phyloP scores from a whole-genome alignment of 2,888 invertebrate species.

The Orthonychiurus folsomi region DNA sequence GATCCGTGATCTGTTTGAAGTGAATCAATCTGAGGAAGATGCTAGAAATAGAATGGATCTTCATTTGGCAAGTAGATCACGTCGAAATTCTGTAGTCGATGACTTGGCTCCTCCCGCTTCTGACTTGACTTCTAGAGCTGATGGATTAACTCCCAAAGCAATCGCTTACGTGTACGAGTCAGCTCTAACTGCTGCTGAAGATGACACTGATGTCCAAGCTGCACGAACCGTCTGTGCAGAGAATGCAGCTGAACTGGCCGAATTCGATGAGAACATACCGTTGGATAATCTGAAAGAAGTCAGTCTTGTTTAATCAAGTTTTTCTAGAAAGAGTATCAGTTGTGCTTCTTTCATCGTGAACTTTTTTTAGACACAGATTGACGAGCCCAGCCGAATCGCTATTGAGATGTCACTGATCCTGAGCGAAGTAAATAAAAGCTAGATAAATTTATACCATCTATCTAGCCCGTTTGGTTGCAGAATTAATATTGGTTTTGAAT shows the following conservation, averaged over 20 bases:
- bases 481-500: background rate
- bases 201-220: constrained; percentile 87
- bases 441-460: too few relatives aligned
- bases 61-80: too few relatives aligned
- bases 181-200: constrained; percentile 85
- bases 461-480: background rate
- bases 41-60: constrained; percentile 53
- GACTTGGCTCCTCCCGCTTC: too few relatives aligned
- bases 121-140: background rate
- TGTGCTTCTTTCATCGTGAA: too few relatives aligned
- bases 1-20: constrained; percentile 83
- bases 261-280: constrained; percentile 91
- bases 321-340: too few relatives aligned
- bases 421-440: constrained; percentile 23
- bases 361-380: constrained; percentile 13
- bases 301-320: too few relatives aligned
- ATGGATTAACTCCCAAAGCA: constrained; percentile 6
- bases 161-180: constrained; percentile 52
- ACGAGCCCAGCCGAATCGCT: constrained; percentile 18
- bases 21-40: constrained; percentile 56
- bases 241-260: constrained; percentile 78
- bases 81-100: too few relatives aligned
- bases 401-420: constrained; percentile 21
- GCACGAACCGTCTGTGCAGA: constrained; percentile 82
- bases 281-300: constrained; percentile 49